Percentiles rank a stretch among this genome's conserved stretches.
Evolutionary conservation across 2,888 invertebrate genomes (phyloP).

Genomic region (Leptothorax acervorum): DNA sequence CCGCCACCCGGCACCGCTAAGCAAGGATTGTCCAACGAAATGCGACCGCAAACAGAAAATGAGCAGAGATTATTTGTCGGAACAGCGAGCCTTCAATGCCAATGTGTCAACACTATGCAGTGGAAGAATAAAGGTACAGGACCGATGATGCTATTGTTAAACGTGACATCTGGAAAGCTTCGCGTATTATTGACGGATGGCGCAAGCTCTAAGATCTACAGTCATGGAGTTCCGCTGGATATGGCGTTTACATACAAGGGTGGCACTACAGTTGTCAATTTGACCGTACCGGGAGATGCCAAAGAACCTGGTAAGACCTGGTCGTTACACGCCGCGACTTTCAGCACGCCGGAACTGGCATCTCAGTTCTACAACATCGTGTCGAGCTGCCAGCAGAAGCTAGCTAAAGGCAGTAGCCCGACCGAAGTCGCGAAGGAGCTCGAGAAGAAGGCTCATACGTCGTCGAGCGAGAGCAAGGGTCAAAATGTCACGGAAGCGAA

Average conservation of each 20-base stretch:
- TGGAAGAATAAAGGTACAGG: constrained; percentile 95
- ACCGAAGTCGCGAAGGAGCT: constrained; percentile 46
- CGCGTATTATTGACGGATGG: constrained; percentile 93
- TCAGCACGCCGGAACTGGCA: constrained; percentile 89
- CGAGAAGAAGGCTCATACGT: constrained; percentile 15
- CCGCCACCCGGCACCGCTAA: constrained; percentile 4
- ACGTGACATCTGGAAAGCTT: constrained; percentile 87
- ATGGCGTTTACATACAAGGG: constrained; percentile 87
- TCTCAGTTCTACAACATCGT: constrained; percentile 67
- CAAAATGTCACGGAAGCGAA: constrained; percentile 22
- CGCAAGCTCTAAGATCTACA: constrained; percentile 89
- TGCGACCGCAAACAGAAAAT: constrained; percentile 28
- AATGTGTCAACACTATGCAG: constrained; percentile 87
- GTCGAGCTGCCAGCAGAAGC: constrained; percentile 64
- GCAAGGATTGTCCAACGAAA: neutral
- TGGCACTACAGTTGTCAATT: constrained; percentile 81
- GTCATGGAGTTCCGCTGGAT: constrained; percentile 88
- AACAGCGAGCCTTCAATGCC: constrained; percentile 90
- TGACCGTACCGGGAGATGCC: constrained; percentile 52
- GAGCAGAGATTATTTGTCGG: constrained; percentile 82
- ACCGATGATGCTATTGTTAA: constrained; percentile 89
- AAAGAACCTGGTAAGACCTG: constrained; percentile 91
- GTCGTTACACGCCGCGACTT: constrained; percentile 90
- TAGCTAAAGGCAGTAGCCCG: constrained; percentile 66
- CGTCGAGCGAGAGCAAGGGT: neutral